Base-by-base conservation (phyloP, 2,888 invertebrate genomes). In the Synanthedon andrenaeformis region DNA sequence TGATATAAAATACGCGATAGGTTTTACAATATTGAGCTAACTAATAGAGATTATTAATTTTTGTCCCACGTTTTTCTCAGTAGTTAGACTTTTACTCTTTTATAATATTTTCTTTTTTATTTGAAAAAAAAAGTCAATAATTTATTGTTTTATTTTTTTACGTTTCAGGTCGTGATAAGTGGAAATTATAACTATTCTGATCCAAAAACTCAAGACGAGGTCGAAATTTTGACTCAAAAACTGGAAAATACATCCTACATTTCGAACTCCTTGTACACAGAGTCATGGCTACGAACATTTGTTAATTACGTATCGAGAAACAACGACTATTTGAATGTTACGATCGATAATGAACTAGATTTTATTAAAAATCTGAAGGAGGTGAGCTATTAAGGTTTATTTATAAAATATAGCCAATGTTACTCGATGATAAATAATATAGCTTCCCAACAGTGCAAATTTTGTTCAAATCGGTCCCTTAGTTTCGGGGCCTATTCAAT, bases 271-370 rank as follows among this genome's bases (percentile, higher is more conserved):
- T 74, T 94, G 1, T 95, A 95, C 72, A 95, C 96, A 0, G 96
- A 96, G 77, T 96, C 95, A 0, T 97, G 96, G 96, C 80, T 96
- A 28, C 88, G 96, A 55, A 93, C 93, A 28, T 96, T 95, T 69
- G 84, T 94, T 1, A 91, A 92, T 53, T 96, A 95, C 69, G 90
- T 93, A 6, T 90, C 91, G 42, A 89, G 92, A 65, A 94, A 94
- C 69, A 89, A 91, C 63, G 93, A 94, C 57, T 92, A 92, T 68
- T 82, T 94, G 28, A 94, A 94, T 67, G 88, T 92, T n/a, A 91
- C 93, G 17, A 92, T 95, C 52, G 90, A 91, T 41, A 91, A 90
- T 50, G 94, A 95, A 75, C 81, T 88, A 50, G 90, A 90, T 42
- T 96, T 96, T 70, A 90, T 94, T 53, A 87, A 90, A 53, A 91